Conservation (phyloP, 2,113 vertebrate genomes). For the Scalopus aquaticus region DNA sequence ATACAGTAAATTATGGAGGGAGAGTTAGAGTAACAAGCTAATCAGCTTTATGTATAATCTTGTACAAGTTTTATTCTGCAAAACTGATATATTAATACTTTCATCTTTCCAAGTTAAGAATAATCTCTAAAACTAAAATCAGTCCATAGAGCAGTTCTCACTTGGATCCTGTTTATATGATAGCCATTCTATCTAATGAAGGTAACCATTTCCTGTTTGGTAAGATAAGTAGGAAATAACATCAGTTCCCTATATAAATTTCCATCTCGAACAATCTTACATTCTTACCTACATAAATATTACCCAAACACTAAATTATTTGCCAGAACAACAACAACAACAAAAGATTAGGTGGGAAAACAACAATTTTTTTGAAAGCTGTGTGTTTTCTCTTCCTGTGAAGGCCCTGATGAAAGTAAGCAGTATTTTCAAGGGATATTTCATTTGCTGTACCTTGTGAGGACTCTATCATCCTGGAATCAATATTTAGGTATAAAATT, state of each 20-base stretch:
- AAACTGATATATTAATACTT: not conserved
- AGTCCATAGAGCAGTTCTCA: not conserved
- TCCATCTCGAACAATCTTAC: not conserved
- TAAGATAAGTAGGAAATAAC: not conserved
- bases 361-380: not conserved
- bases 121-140: not conserved
- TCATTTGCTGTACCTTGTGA: not conserved
- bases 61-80: not conserved
- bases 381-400: not conserved
- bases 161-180: not conserved
- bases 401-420: not conserved
- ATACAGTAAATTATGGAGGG: not conserved
- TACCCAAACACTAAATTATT: not conserved
- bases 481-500: not conserved
- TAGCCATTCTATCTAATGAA: not conserved
- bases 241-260: not conserved
- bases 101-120: not conserved
- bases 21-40: not conserved
- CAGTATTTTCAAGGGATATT: fast-evolving
- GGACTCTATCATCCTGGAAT: not conserved
- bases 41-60: not conserved
- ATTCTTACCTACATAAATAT: not conserved
- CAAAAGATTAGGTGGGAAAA: not conserved
- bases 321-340: not conserved
- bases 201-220: not conserved